A percentile compares a stretch with the other conserved stretches of the same genome.
Conservation (phyloP, 2,797 vertebrate genomes). For the Chiroxiphia lanceolata region DNA sequence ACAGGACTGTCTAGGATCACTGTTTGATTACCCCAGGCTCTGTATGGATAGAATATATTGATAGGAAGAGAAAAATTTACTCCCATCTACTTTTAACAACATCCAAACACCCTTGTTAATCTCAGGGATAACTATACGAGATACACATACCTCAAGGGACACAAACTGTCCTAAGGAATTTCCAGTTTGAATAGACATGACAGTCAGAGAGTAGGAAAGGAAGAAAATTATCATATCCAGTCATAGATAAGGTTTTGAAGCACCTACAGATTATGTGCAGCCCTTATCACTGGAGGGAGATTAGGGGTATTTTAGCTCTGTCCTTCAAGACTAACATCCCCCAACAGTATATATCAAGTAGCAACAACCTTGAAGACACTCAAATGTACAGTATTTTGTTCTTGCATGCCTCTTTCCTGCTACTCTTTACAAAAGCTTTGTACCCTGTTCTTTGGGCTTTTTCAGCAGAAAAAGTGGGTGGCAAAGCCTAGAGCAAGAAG, state of each 20-base stretch:
- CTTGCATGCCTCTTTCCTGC: background rate
- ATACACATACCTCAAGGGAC: background rate
- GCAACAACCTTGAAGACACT: background rate
- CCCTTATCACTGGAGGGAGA: background rate
- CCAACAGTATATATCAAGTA: background rate
- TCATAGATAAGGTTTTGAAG: background rate
- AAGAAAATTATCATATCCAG: conserved; percentile 3
- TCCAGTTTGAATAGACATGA: background rate
- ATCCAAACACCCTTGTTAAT: background rate
- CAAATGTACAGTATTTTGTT: background rate
- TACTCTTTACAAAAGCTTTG: background rate
- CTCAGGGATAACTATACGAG: background rate
- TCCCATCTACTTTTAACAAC: background rate
- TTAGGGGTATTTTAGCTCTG: background rate
- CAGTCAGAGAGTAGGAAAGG: background rate
- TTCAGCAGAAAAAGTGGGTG: background rate
- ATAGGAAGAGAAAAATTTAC: background rate
- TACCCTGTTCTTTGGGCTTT: background rate
- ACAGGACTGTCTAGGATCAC: background rate
- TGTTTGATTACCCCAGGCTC: background rate
- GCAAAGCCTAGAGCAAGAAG: background rate
- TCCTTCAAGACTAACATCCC: background rate
- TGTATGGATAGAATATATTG: background rate
- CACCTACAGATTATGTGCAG: background rate
- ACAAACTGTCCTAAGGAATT: conserved; percentile 1